Percentiles rank a stretch among this genome's conserved stretches.
phyloP scores from a whole-genome alignment of 2,888 invertebrate species.

The Gibbula magus region DNA sequence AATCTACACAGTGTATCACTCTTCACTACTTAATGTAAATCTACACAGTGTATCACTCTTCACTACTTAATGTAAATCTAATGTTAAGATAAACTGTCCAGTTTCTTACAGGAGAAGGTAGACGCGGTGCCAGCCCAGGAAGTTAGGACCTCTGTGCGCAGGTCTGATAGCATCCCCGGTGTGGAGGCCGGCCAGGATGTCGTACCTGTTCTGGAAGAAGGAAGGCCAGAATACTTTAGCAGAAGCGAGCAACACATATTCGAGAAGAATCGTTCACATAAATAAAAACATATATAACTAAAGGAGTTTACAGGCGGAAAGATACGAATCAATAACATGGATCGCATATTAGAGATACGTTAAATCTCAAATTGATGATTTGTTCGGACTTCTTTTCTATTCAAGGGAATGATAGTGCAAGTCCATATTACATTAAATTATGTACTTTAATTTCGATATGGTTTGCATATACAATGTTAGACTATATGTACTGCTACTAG shows the following conservation, averaged over 20 bases:
- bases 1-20: no score
- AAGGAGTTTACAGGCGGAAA: not conserved
- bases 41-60: not conserved
- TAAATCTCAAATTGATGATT: no score
- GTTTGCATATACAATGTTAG: no score
- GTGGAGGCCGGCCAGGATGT: slow-evolving; percentile 58
- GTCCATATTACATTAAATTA: no score
- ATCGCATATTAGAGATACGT: not conserved
- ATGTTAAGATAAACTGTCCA: not conserved
- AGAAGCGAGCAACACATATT: not conserved
- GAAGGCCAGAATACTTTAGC: no score
- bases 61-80: not conserved
- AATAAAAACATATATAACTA: not conserved
- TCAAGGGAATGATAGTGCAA: no score
- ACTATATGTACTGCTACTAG: no score
- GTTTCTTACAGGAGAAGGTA: slow-evolving; percentile 60
- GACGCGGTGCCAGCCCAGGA: slow-evolving; percentile 64
- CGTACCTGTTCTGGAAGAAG: slow-evolving; percentile 59
- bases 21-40: no score
- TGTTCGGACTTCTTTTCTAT: no score
- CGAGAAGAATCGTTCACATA: not conserved
- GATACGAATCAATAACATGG: not conserved
- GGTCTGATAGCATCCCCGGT: slow-evolving; percentile 48
- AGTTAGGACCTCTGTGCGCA: slow-evolving; percentile 62
- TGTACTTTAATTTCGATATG: no score